Conservation (phyloP, 2,113 vertebrate species). For the Cyrtonyx montezumae region DNA sequence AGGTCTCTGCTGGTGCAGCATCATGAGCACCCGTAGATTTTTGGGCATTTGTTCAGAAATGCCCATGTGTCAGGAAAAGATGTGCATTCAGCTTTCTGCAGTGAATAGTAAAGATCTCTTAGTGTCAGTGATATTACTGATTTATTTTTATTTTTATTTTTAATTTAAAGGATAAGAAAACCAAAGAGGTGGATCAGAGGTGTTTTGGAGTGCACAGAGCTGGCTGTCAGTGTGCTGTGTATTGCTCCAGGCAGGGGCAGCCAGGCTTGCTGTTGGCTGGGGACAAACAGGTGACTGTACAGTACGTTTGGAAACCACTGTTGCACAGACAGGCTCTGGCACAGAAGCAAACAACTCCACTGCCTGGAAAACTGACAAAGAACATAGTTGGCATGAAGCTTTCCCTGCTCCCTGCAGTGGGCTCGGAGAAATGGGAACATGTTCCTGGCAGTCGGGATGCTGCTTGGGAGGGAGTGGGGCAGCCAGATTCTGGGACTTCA, state of each 20-base stretch:
- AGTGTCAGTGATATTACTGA: not conserved
- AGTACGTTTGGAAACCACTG: not conserved
- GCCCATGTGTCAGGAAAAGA: not conserved
- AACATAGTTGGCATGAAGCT: not conserved
- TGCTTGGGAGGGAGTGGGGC: not conserved
- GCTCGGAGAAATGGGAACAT: rapidly evolving
- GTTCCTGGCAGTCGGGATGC: not conserved
- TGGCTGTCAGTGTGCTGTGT: not conserved
- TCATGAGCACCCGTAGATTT: not conserved
- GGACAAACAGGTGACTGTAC: not conserved
- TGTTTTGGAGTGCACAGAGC: not conserved
- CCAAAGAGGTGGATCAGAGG: not conserved
- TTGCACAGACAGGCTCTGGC: not conserved
- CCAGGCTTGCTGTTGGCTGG: not conserved
- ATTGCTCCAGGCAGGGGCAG: not conserved
- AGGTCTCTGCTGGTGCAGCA: not conserved
- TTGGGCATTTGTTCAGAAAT: not conserved
- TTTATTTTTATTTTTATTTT: not conserved
- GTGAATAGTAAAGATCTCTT: not conserved
- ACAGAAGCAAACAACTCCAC: not conserved
- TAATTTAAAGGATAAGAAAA: not conserved
- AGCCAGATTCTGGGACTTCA: rapidly evolving
- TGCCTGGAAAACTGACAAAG: not conserved
- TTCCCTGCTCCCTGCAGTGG: not conserved
- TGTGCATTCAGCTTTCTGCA: not conserved